Evolutionary conservation across 30 jellyfish, hydroid and myxozoan species (phyloP).

Genomic region (Pelagia noctiluca): DNA sequence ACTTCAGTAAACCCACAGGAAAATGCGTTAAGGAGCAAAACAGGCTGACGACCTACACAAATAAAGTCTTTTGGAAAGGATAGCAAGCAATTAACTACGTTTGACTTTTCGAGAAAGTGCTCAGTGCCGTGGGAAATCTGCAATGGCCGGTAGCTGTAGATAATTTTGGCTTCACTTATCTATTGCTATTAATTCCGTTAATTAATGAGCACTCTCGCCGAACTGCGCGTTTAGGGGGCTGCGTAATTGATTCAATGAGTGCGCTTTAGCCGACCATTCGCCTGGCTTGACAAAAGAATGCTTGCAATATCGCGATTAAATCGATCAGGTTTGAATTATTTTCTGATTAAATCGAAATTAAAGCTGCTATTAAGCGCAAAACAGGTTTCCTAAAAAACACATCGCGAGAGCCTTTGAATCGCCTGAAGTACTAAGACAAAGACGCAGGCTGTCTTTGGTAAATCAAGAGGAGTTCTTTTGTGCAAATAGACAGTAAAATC

Average conservation of each 20-base stretch:
- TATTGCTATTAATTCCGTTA: conserved; percentile 80
- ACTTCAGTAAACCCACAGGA: conserved; percentile 51
- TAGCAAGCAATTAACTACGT: conserved; percentile 73
- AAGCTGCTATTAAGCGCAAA: conserved; percentile 56
- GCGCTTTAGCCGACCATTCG: conserved; percentile 31
- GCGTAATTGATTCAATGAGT: conserved; percentile 46
- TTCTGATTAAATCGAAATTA: conserved; percentile 66
- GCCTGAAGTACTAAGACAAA: conserved; percentile 46
- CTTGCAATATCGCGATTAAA: conserved; percentile 25
- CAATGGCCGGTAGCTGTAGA: conserved; percentile 53
- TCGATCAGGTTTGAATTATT: conserved; percentile 57
- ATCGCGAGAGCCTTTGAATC: conserved; percentile 46
- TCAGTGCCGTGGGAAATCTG: conserved; percentile 68
- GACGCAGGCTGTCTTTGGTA: conserved; percentile 55
- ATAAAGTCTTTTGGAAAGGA: conserved; percentile 63
- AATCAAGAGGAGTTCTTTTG: conserved; percentile 53
- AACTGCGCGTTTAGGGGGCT: conserved; percentile 55
- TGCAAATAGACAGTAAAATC: conserved; percentile 64
- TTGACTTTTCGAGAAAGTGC: too few relatives aligned
- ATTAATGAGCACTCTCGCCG: conserved; percentile 71
- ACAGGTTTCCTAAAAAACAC: conserved; percentile 60
- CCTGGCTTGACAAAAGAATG: conserved; percentile 37
- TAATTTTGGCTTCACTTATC: conserved; percentile 67
- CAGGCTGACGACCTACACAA: conserved; percentile 71
- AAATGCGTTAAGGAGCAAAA: conserved; percentile 60